Conservation (phyloP, 2,797 vertebrate species). For the Danio tinwini region DNA sequence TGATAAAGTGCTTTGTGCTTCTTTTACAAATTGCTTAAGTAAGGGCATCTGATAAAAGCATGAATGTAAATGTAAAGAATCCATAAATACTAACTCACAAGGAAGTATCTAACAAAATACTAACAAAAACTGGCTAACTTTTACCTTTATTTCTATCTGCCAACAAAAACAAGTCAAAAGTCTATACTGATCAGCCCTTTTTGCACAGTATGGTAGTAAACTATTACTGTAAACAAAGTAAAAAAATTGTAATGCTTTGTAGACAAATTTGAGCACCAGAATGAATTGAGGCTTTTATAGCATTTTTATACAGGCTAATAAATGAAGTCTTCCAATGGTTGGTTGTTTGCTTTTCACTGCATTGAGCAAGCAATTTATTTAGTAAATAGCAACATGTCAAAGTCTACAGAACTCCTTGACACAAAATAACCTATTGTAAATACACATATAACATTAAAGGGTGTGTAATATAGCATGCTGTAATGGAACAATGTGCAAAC, state of each 20-base stretch:
- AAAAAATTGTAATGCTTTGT: too few species aligned
- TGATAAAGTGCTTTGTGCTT: too few species aligned
- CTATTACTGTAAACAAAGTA: background rate
- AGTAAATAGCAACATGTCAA: too few species aligned
- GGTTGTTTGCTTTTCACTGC: background rate
- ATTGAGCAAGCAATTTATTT: too few species aligned
- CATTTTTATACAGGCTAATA: background rate
- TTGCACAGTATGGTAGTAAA: background rate
- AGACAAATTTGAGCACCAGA: background rate
- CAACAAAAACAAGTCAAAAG: background rate
- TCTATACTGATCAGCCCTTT: too few species aligned
- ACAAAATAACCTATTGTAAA: background rate
- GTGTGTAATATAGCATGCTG: background rate
- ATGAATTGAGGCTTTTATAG: background rate
- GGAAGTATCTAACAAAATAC: too few species aligned
- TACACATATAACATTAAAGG: background rate
- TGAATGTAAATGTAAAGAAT: too few species aligned
- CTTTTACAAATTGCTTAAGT: too few species aligned
- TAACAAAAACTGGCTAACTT: background rate
- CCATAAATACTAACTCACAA: too few species aligned
- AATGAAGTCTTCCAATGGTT: background rate
- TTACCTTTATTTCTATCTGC: too few species aligned
- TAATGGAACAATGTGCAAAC: constrained; percentile 15
- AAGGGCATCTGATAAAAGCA: too few species aligned
- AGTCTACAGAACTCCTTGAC: too few species aligned